Evolutionary conservation across 1,140 invertebrate genomes (phyloP), one percentile per base, ranked within the genome.

Genomic region (Drosophila kohkoa): DNA sequence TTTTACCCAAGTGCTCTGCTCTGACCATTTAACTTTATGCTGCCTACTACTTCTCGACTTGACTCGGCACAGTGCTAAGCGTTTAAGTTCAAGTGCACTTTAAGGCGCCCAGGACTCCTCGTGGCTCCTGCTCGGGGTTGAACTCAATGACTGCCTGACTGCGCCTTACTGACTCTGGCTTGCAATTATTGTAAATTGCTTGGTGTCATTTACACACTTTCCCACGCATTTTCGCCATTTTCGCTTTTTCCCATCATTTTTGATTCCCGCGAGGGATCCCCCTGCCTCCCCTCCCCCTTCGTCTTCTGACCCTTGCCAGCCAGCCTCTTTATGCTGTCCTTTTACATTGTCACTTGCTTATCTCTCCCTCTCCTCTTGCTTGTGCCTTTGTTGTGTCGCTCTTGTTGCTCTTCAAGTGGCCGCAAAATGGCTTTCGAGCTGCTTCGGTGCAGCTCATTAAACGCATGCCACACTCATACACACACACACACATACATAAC

Each of bases 101-200:
- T 71, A 79, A 79, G 82, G 52, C 65, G 45, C 45, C 74, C 74
- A 70, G 60, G 66, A 43, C 32, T 30, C 41, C n/a, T 10, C 20
- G 43, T 45, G 63, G 49, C 38, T 43, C 35, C 45, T 65, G 48
- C 35, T 15, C 20, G 5, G 30, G 30, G 30, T 32, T 38, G 35
- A 25, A 38, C 35, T 38, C 8, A 25, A 25, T 45, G 11, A 13
- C 13, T 32, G 30, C 25, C 15, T 10, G 20, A 48, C 46, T 63
- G 25, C 15, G 25, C 15, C 41, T 16, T 16, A 6, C 28, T 41
- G 72, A 48, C 68, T 43, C 41, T 43, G 67, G 51, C 73, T 66
- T 79, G 83, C 82, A 87, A 87, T 87, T 87, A 87, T 87, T 82
- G 83, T 88, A 87, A 87, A 87, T 88, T 87, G 82, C 80, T 87